phyloP scores from a whole-genome alignment of 2,113 vertebrate species.

The Geococcyx californianus region DNA sequence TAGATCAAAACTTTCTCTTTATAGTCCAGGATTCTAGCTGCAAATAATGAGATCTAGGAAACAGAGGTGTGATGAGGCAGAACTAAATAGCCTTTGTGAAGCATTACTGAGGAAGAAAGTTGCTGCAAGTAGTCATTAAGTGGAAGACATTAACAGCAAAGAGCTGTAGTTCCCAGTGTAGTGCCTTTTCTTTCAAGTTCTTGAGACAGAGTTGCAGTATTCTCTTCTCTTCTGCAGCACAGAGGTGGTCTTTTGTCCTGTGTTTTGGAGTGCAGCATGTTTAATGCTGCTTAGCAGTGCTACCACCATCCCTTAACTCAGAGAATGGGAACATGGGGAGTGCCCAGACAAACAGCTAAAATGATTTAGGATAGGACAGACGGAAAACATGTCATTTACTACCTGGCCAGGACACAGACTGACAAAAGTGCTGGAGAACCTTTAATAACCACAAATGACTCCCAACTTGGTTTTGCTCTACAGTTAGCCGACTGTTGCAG shows the following conservation, averaged over 20 bases:
- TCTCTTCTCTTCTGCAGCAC: background rate
- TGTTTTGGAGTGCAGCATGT: background rate
- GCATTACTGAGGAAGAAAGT: background rate
- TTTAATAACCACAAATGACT: background rate
- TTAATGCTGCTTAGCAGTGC: background rate
- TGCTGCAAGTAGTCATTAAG: constrained; percentile 2
- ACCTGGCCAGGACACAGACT: background rate
- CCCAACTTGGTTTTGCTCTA: background rate
- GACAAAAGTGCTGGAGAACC: background rate
- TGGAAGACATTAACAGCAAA: background rate
- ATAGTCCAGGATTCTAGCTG: background rate
- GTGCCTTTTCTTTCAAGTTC: background rate
- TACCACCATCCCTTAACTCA: background rate
- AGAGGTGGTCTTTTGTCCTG: background rate
- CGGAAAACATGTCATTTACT: background rate
- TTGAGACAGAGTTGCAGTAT: background rate
- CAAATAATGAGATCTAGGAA: constrained; percentile 29
- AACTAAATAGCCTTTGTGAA: constrained; percentile 35
- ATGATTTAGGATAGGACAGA: background rate
- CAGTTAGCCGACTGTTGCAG: background rate
- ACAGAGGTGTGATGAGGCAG: constrained; percentile 15
- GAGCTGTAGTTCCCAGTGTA: background rate
- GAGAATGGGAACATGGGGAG: background rate
- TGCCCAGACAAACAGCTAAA: background rate
- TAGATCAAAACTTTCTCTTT: background rate